Percentiles rank a stretch among this genome's conserved stretches.
These are phyloP conservation scores for Psilopsiagon aymara DNA, from an alignment of 2,113 vertebrate species.

Conservation along the genomic window DNA sequence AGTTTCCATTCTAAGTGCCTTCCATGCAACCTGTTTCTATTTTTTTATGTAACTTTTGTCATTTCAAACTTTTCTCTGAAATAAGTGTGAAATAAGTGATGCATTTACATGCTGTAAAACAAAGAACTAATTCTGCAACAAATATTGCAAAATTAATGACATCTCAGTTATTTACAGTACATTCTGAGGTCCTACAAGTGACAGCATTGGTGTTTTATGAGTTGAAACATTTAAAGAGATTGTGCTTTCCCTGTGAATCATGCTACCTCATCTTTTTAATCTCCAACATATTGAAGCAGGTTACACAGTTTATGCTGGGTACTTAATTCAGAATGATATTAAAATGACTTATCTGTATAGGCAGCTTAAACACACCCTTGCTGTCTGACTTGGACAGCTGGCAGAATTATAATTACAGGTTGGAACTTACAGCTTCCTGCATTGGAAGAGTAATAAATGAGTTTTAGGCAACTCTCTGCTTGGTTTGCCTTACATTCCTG, in stretches of 20 bases:
- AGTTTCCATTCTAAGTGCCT: background rate
- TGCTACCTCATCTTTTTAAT: slow-evolving; percentile 5
- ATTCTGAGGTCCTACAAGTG: background rate
- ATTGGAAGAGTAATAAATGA: background rate
- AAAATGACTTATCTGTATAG: slow-evolving; percentile 26
- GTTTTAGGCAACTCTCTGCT: background rate
- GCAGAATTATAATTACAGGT: slow-evolving; percentile 2
- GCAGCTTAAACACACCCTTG: slow-evolving; percentile 26
- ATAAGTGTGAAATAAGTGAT: background rate
- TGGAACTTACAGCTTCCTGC: background rate
- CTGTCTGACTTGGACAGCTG: background rate
- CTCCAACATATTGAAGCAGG: background rate
- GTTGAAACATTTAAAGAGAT: background rate
- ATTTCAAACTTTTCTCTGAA: background rate
- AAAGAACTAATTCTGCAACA: background rate
- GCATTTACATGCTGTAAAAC: background rate
- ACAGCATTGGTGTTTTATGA: slow-evolving; percentile 1
- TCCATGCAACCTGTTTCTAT: background rate
- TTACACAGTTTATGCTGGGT: background rate
- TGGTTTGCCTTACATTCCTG: background rate
- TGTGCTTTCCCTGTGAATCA: slow-evolving; percentile 29
- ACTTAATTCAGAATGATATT: slow-evolving; percentile 23
- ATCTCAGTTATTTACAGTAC: background rate
- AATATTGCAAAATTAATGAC: background rate
- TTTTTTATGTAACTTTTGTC: background rate